A percentile compares a stretch with the other conserved stretches of the same genome.
Evolutionary conservation across 2,888 invertebrate species (phyloP).

Genomic region (Cremastobaeus sp.): DNA sequence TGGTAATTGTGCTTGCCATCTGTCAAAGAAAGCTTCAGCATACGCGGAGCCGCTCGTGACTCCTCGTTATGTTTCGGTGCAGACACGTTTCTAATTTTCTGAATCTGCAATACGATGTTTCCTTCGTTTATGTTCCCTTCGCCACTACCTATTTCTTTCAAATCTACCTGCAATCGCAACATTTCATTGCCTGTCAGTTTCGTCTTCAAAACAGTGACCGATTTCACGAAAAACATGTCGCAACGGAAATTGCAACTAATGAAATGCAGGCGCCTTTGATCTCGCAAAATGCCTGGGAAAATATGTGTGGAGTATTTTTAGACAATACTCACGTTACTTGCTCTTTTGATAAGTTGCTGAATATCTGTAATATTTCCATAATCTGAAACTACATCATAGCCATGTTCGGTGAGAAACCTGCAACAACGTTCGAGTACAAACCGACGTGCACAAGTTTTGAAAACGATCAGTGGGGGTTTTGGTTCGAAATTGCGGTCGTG

Average conservation of each 20-base stretch:
- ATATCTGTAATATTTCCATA: conserved; percentile 83
- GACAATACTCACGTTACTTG: conserved; percentile 83
- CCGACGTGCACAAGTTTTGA: neutral
- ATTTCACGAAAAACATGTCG: conserved; percentile 14
- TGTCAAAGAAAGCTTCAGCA: conserved; percentile 90
- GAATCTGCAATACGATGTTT: conserved; percentile 88
- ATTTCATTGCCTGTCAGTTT: neutral
- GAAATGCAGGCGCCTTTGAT: too few relatives aligned
- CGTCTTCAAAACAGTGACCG: neutral
- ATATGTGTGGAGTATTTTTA: conserved; percentile 14
- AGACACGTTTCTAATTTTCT: conserved; percentile 91
- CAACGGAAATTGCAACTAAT: too few relatives aligned
- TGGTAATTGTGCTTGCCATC: conserved; percentile 90
- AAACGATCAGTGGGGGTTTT: too few relatives aligned
- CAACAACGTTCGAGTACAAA: conserved; percentile 4
- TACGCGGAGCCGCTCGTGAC: conserved; percentile 87
- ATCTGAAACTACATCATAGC: conserved; percentile 83
- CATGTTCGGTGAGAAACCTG: conserved; percentile 87
- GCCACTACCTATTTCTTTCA: conserved; percentile 88
- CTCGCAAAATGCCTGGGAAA: neutral
- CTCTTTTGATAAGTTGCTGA: conserved; percentile 82
- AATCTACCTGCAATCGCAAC: conserved; percentile 81
- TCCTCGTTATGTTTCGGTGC: conserved; percentile 95
- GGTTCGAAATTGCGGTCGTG: too few relatives aligned
- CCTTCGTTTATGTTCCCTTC: conserved; percentile 70